These are phyloP conservation scores for Ophion costatus DNA, from an alignment of 2,888 invertebrate species.

Conservation along the genomic window DNA sequence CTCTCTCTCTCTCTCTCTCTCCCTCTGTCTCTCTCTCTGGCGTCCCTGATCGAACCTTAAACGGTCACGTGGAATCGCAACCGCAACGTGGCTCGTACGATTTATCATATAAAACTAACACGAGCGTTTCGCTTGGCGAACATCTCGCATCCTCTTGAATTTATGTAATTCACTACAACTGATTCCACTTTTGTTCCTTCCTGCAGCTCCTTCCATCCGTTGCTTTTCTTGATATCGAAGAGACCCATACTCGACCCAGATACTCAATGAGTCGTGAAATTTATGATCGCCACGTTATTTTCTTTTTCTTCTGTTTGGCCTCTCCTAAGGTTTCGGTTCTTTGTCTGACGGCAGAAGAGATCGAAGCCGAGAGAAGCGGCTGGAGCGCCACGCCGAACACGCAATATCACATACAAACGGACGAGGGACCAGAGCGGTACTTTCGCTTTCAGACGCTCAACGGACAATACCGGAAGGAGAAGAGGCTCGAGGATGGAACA, in stretches of 20 bases:
- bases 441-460: constrained; percentile 95
- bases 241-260: constrained; percentile 18
- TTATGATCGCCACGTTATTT: not conserved
- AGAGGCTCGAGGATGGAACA: constrained; percentile 93
- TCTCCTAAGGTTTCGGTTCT: constrained; percentile 77
- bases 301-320: not conserved
- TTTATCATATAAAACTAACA: constrained; percentile 13
- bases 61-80: constrained; percentile 37
- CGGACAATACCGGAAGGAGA: constrained; percentile 95
- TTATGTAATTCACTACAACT: constrained; percentile 32
- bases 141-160: constrained; percentile 15
- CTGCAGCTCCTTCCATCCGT: not conserved
- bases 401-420: constrained; percentile 96
- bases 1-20: not conserved
- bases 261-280: constrained; percentile 15
- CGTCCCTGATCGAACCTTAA: constrained; percentile 48
- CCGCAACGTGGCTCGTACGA: not conserved
- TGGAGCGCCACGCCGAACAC: constrained; percentile 88
- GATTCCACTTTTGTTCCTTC: constrained; percentile 29
- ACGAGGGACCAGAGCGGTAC: constrained; percentile 95
- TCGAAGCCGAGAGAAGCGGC: constrained; percentile 83
- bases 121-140: not conserved
- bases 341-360: constrained; percentile 79
- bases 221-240: not conserved
- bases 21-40: not conserved